These are phyloP conservation scores for Gymnothorax reevesii DNA, from an alignment of 2,797 vertebrate species.

Conservation along the genomic window DNA sequence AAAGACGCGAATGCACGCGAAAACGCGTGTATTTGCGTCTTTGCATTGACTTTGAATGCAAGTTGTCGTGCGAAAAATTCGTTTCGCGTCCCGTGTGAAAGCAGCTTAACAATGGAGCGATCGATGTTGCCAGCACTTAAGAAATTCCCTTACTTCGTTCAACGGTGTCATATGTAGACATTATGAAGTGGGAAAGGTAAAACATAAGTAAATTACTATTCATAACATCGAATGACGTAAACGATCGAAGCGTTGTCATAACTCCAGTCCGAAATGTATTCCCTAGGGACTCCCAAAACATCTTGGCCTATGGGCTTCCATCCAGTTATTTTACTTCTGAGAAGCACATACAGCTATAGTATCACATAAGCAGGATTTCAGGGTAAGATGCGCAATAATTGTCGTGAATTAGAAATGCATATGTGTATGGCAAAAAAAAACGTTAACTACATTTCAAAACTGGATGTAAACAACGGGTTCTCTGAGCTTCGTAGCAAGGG, in stretches of 20 bases:
- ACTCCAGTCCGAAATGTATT: background rate
- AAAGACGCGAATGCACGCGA: no score
- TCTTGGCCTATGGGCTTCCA: background rate
- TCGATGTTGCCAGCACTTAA: background rate
- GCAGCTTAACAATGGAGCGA: background rate
- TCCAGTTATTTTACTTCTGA: background rate
- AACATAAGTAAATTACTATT: background rate
- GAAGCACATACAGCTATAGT: background rate
- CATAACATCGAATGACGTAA: background rate
- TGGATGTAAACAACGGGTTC: constrained; percentile 21
- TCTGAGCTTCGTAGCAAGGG: constrained; percentile 14
- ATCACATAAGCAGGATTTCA: background rate
- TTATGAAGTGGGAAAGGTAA: background rate
- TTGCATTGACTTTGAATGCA: no score
- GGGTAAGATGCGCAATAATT: background rate
- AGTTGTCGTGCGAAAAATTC: no score
- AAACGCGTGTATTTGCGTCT: no score
- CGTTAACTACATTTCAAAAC: background rate
- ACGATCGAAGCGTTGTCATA: background rate
- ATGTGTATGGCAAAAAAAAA: background rate
- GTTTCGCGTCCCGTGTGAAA: no score
- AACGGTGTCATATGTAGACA: background rate
- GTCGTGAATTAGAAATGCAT: background rate
- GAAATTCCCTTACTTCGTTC: background rate
- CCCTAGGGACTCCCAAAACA: background rate